These are phyloP conservation scores for Conomelus anceps DNA, from an alignment of 2,888 invertebrate species.

Conservation along the genomic window DNA sequence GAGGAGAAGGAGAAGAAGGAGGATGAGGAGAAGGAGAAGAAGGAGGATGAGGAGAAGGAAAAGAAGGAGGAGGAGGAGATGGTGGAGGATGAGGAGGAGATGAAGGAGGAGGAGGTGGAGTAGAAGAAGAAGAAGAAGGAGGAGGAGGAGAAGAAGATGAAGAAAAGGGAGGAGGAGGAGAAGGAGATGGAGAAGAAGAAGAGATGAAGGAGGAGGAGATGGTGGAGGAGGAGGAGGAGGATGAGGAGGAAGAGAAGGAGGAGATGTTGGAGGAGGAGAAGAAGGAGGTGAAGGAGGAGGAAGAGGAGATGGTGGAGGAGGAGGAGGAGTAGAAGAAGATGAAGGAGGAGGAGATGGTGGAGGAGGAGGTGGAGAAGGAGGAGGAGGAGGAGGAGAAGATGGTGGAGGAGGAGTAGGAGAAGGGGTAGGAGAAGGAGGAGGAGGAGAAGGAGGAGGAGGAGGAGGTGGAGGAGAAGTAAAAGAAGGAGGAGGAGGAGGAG, in stretches of 20 bases:
- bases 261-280: not conserved
- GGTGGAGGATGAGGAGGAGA: too few relatives aligned
- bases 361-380: not conserved
- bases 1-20: not conserved
- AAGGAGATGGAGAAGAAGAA: not conserved
- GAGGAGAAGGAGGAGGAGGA: not conserved
- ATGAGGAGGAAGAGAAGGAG: not conserved
- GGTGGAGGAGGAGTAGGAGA: not conserved
- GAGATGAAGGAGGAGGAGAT: not conserved
- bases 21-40: not conserved
- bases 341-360: not conserved
- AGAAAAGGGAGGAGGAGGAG: not conserved
- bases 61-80: not conserved
- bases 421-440: not conserved
- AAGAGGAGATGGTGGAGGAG: not conserved
- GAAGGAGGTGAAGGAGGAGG: not conserved
- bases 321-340: not conserved
- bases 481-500: not conserved
- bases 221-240: not conserved
- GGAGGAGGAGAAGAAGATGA: not conserved
- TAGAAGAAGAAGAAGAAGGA: not conserved
- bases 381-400: not conserved
- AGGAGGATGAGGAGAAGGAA: not conserved
- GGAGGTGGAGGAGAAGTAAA: not conserved
- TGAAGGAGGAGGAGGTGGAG: not conserved